Base-by-base conservation (phyloP, 2,888 invertebrate species). In the Metacarcinus magister region DNA sequence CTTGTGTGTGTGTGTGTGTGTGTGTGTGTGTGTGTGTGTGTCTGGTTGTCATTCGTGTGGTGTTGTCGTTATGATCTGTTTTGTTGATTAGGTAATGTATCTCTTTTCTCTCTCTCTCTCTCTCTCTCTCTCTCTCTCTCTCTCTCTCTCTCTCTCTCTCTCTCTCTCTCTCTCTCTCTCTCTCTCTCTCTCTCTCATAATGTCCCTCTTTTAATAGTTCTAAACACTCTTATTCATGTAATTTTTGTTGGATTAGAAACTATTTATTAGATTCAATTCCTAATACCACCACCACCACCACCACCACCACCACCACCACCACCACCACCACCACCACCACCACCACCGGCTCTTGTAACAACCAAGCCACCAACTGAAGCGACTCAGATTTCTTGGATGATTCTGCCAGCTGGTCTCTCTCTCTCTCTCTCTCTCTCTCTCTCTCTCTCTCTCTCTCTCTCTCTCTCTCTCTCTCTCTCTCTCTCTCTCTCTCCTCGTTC, bases 331-430 rank as follows among this genome's bases (percentile, higher is more conserved):
- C 32, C 82, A 32, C 32, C 82, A 32, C 32, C 32, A 32, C 32
- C 32, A 82, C 32, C 32, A 54, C 3, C 54, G 16, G 0, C 54
- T 13, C 2, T 8, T 10, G 4, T 8, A 28, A 4, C 67, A 23
- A 82, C 32, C 82, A 82, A 32, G 82, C 82, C 28, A 82, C 82
- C 28, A 82, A 32, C 32, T 13, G 82, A 82, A 32, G 82, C 32
- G 13, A 32, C 82, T 82, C 82, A 82, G 82, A 32, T 82, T 82
- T 82, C 82, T 82, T 28, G 82, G 82, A 82, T 82, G 82, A 82
- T 82, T 82, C 82, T 32, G 82, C 82, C 82, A 82, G 82, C 82
- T 82, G 82, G 28, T 32, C 32, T 82, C 82, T 32, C 32, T 82
- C 82, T 32, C 32, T 32, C 82, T 32, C 82, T 82, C 32, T 32